Evolutionary conservation across 2,113 vertebrate genomes (phyloP).

Genomic region (Spermophilus dauricus): DNA sequence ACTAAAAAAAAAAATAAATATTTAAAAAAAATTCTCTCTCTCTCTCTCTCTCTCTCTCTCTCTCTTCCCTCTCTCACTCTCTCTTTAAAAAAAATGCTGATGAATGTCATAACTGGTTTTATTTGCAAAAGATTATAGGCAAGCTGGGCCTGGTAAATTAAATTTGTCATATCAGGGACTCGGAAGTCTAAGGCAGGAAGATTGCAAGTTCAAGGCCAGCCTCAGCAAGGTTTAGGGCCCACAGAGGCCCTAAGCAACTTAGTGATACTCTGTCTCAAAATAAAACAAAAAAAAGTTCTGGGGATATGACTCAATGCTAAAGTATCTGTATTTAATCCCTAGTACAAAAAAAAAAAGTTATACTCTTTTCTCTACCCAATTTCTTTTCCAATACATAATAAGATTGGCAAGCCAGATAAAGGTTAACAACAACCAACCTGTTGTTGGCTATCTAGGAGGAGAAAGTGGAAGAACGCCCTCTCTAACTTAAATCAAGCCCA

Average conservation of each 20-base stretch:
- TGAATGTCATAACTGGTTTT: conserved; percentile 61
- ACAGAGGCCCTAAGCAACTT: neutral
- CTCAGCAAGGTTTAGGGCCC: neutral
- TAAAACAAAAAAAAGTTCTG: too few species aligned
- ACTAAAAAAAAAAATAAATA: too few species aligned
- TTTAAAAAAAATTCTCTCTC: too few species aligned
- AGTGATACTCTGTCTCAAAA: neutral
- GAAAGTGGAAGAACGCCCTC: neutral
- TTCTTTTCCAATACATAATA: conserved; percentile 64
- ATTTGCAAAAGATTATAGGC: conserved; percentile 74
- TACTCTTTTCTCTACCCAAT: neutral
- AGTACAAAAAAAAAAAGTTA: neutral
- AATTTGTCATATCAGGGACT: neutral
- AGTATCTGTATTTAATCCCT: neutral
- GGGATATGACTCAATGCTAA: too few species aligned
- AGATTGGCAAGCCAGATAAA: neutral
- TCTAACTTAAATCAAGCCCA: too few species aligned
- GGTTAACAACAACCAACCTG: too few species aligned
- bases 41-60: too few species aligned
- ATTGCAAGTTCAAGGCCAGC: neutral
- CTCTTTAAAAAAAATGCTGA: neutral
- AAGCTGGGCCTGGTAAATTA: neutral
- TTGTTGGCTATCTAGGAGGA: neutral
- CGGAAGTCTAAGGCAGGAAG: neutral
- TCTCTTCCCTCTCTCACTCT: too few species aligned